Percentiles rank a stretch among this genome's conserved stretches.
Evolutionary conservation across 2,888 invertebrate genomes (phyloP).

Genomic region (Amblyteles armatorius): DNA sequence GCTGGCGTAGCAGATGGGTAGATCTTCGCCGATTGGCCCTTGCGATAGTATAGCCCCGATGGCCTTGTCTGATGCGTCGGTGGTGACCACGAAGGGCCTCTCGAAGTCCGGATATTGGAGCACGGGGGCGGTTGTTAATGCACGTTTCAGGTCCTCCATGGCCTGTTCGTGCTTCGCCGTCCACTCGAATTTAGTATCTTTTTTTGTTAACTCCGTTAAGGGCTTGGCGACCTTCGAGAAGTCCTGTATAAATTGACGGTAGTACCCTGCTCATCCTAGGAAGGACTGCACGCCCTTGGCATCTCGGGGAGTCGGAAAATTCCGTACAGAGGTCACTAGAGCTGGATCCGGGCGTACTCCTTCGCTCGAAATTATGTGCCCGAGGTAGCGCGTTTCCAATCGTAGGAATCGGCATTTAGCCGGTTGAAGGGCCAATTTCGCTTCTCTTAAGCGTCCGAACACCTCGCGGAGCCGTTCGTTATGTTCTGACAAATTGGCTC

Average conservation of each 20-base stretch:
- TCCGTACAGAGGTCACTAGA: background rate
- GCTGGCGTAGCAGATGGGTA: background rate
- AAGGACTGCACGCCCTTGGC: constrained; percentile 1
- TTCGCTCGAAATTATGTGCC: constrained; percentile 10
- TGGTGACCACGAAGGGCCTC: constrained; percentile 73
- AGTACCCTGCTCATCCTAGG: background rate
- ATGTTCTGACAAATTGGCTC: background rate
- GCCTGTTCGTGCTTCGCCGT: too few species aligned
- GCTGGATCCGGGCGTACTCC: constrained; percentile 3
- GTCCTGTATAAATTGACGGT: constrained; percentile 31
- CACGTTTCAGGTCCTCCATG: too few species aligned
- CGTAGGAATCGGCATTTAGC: constrained; percentile 11
- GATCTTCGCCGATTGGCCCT: constrained; percentile 2
- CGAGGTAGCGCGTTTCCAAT: constrained; percentile 30
- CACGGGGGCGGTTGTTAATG: background rate
- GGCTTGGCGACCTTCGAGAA: background rate
- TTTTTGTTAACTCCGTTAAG: background rate
- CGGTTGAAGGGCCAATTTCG: background rate
- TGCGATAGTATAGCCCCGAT: constrained; percentile 79
- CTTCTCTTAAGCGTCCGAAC: background rate
- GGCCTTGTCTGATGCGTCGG: constrained; percentile 81
- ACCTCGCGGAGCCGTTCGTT: constrained; percentile 1
- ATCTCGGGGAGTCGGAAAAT: constrained; percentile 11
- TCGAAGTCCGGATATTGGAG: background rate
- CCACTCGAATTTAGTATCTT: background rate